Evolutionary conservation across 1,140 invertebrate species (phyloP), one percentile per base, ranked within the genome.

Genomic region (Campoletis sonorensis): DNA sequence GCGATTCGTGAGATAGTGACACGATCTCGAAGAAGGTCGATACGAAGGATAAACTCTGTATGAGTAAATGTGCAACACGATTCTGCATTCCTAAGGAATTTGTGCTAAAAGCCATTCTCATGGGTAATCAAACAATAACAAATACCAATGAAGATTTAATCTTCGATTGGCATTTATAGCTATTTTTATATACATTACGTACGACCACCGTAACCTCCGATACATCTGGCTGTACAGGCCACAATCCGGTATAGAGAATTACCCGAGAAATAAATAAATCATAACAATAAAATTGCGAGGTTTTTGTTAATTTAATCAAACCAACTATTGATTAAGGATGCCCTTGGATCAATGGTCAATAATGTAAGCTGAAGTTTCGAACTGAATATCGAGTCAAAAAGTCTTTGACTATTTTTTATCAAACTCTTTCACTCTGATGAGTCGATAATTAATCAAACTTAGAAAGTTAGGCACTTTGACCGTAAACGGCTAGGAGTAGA

Each of bases 141-240:
- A 58, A 21, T 27, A 45, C 15, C n/a, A n/a, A 75, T 37, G 1
- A 33, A 51, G 27, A 81, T 21, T 5, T 7, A 75, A 30, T 75
- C 64, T 40, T 27, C 51, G 71, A 71, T 37, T 16, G 61, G 13
- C n/a, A 67, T 13, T 30, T 27, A 26, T 67, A 27, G 7, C 21
- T 61, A 1, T 45, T 49, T 40, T 18, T 30, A 30, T 84, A 88
- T 89, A 88, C 80, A 84, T 89, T 91, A 92, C 91, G 87, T 92
- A 92, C 89, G 79, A 86, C 82, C 86, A 87, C 82, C 86, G 45
- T 88, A 81, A 89, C 84, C 88, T 79, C 82, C 88, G 83, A 91
- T 78, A 82, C 91, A 91, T 83, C 87, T 91, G 80, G 88, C 91
- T 92, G 86, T 84, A 86, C 76, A 81, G 84, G 85, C 84, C 81